Evolutionary conservation across 2,888 invertebrate species (phyloP).

Genomic region (Pollenia angustigena): DNA sequence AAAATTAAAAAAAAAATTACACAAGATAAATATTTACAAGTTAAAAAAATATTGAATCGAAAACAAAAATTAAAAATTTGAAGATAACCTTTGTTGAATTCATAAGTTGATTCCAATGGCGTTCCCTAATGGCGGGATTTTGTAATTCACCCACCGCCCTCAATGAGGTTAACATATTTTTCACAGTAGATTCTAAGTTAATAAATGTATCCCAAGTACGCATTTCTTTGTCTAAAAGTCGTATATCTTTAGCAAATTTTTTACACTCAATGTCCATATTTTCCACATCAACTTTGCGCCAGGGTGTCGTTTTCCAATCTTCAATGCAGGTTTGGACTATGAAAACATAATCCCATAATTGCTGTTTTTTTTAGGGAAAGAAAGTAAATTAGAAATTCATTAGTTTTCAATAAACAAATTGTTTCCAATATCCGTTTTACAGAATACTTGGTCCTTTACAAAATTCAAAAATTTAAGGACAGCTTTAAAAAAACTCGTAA

Average conservation of each 20-base stretch:
- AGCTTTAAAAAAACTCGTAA: slow-evolving; percentile 37
- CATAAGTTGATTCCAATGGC: slow-evolving; percentile 99
- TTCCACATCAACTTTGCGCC: slow-evolving; percentile 98
- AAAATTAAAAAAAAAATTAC: slow-evolving; percentile 19
- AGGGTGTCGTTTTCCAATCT: slow-evolving; percentile 98
- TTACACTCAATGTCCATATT: slow-evolving; percentile 99
- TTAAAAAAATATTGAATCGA: not conserved
- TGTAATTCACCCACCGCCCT: slow-evolving; percentile 97
- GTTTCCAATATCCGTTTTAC: not conserved
- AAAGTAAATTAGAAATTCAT: not conserved
- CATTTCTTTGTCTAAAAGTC: slow-evolving; percentile 97
- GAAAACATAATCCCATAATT: slow-evolving; percentile 97
- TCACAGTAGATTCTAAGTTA: slow-evolving; percentile 94
- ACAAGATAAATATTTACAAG: slow-evolving; percentile 59
- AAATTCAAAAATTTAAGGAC: slow-evolving; percentile 62
- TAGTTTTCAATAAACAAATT: not conserved
- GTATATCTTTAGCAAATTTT: slow-evolving; percentile 97
- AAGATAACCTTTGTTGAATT: slow-evolving; percentile 93
- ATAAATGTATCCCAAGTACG: slow-evolving; percentile 96
- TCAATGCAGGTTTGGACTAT: slow-evolving; percentile 96
- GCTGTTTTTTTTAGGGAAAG: slow-evolving; percentile 84
- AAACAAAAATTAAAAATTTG: slow-evolving; percentile 6
- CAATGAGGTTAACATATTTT: slow-evolving; percentile 97
- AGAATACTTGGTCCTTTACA: slow-evolving; percentile 56
- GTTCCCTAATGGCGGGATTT: slow-evolving; percentile 97